These are phyloP conservation scores for Megalops atlanticus DNA, from an alignment of 2,113 vertebrate species.

Conservation along the genomic window DNA sequence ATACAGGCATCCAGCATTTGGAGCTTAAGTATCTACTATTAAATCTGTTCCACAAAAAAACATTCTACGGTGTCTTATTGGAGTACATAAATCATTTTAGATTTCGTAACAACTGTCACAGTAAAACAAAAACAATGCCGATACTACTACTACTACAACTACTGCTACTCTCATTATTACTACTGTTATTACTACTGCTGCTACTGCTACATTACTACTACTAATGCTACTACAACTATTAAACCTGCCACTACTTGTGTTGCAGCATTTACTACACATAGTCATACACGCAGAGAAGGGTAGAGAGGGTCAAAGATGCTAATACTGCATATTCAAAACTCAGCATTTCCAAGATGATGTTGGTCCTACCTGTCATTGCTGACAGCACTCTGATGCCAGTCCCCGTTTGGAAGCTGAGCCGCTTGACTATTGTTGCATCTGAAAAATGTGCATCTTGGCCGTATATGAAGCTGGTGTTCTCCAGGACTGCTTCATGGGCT, in stretches of 20 bases:
- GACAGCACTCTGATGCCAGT: conserved; percentile 21
- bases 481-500: conserved; percentile 15
- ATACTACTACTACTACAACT: background rate
- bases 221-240: background rate
- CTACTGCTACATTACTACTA: background rate
- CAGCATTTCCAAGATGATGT: background rate
- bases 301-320: background rate
- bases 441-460: conserved; percentile 9
- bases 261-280: background rate
- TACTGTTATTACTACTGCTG: background rate
- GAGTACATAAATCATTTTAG: background rate
- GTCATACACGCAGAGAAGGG: background rate
- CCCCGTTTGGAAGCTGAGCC: background rate
- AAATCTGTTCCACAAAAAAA: background rate
- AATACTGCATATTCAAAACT: background rate
- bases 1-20: conserved; percentile 18
- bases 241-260: background rate
- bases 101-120: background rate
- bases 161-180: background rate
- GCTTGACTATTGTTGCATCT: background rate
- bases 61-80: background rate
- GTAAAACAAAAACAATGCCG: background rate
- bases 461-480: background rate
- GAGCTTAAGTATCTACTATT: background rate
- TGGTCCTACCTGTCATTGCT: conserved; percentile 76